Evolutionary conservation across 2,797 vertebrate genomes (phyloP).

Genomic region (Sebastes iracundus): DNA sequence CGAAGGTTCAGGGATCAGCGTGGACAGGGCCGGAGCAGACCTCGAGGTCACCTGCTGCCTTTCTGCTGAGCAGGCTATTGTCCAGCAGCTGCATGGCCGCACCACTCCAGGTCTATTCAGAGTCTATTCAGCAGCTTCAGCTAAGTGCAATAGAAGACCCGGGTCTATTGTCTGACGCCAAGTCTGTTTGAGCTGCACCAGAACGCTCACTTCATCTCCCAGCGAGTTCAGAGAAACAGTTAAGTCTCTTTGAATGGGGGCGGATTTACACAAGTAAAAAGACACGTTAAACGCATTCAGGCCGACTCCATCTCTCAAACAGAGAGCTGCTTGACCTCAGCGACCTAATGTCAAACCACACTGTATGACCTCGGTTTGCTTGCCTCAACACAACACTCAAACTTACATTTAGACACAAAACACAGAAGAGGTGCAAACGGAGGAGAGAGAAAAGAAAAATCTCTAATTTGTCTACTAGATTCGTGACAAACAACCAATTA

Average conservation of each 20-base stretch:
- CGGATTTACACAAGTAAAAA: conserved; percentile 70
- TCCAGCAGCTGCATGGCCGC: conserved; percentile 62
- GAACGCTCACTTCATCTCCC: conserved; percentile 73
- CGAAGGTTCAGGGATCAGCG: conserved; percentile 64
- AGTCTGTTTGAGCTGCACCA: conserved; percentile 69
- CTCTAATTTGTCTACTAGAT: not conserved
- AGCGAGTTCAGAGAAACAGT: conserved; percentile 73
- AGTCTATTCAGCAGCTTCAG: conserved; percentile 66
- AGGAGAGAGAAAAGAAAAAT: not conserved
- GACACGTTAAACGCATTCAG: conserved; percentile 66
- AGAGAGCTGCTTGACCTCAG: conserved; percentile 49
- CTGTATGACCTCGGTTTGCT: conserved; percentile 31
- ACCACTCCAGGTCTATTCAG: conserved; percentile 65
- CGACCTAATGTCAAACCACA: conserved; percentile 44
- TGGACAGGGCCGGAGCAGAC: conserved; percentile 36
- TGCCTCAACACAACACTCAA: conserved; percentile 1
- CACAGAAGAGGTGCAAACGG: not conserved
- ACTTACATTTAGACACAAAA: conserved; percentile 1
- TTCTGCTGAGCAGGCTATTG: conserved; percentile 74
- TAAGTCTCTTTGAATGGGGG: conserved; percentile 67
- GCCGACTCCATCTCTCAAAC: conserved; percentile 39
- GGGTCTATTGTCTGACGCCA: conserved; percentile 63
- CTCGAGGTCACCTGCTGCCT: conserved; percentile 63
- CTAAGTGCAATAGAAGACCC: conserved; percentile 68
- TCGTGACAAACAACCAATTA: not conserved